Conservation (phyloP, 2,113 vertebrate species). For the Rhinoptilus africanus region DNA sequence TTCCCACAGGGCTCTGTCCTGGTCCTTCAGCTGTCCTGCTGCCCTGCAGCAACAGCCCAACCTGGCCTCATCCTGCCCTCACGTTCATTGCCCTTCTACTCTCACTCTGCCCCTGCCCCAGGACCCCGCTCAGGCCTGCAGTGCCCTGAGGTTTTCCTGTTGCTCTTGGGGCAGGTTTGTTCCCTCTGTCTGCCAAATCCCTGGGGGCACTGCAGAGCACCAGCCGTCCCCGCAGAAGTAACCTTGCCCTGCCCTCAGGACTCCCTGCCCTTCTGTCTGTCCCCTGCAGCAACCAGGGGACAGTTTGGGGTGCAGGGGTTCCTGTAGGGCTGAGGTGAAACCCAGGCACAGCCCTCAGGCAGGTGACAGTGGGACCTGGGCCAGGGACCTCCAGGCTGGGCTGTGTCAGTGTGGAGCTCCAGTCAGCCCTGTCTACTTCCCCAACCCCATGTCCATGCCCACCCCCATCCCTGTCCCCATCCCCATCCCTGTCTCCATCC, state of each 20-base stretch:
- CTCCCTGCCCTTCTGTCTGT: background rate
- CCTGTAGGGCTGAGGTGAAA: background rate
- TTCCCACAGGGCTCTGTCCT: accelerated
- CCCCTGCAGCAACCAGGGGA: too few relatives aligned
- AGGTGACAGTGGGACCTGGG: background rate
- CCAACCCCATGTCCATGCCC: too few relatives aligned
- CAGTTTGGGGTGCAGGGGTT: background rate
- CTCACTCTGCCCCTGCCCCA: background rate
- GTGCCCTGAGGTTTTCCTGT: accelerated
- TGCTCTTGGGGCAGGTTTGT: background rate
- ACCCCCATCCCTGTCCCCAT: background rate
- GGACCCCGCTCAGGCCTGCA: background rate
- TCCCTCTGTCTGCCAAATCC: background rate
- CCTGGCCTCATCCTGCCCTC: background rate
- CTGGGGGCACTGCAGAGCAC: background rate
- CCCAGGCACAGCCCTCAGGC: too few relatives aligned
- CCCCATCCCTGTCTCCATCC: too few relatives aligned
- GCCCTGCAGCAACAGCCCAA: background rate
- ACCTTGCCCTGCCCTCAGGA: accelerated
- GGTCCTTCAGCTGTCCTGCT: background rate
- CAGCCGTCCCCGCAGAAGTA: accelerated
- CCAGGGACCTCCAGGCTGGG: background rate
- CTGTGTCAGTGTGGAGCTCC: background rate
- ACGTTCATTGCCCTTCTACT: accelerated
- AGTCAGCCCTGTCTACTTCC: background rate